phyloP scores from a whole-genome alignment of 2,797 vertebrate species.

The Botia almorhae region DNA sequence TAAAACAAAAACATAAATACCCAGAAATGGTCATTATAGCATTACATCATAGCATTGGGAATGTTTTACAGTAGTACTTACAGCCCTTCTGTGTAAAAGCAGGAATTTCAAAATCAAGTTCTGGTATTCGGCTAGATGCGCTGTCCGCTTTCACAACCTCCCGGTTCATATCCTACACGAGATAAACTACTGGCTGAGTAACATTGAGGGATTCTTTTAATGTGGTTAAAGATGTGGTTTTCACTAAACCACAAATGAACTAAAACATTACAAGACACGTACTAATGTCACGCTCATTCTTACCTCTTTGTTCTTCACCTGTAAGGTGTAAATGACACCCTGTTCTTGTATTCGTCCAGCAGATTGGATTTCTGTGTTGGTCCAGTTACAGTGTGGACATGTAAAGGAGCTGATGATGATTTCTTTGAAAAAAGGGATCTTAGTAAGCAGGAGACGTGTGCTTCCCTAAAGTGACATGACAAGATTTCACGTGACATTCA shows the following conservation, averaged over 20 bases:
- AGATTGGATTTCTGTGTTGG: slow-evolving; percentile 91
- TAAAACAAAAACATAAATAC: background rate
- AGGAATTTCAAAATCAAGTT: slow-evolving; percentile 95
- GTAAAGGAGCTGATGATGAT: slow-evolving; percentile 92
- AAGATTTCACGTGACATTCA: background rate
- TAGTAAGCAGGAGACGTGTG: slow-evolving; percentile 88
- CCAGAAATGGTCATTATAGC: background rate
- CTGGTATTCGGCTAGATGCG: slow-evolving; percentile 85
- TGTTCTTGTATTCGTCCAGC: slow-evolving; percentile 92
- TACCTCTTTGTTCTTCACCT: slow-evolving; percentile 77
- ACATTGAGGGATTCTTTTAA: background rate
- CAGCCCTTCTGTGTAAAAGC: slow-evolving; percentile 93
- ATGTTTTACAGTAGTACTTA: slow-evolving; percentile 60
- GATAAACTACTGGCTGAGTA: background rate
- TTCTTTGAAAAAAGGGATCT: slow-evolving; percentile 93
- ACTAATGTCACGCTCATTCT: background rate
- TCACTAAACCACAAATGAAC: too few relatives aligned
- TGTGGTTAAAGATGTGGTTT: background rate
- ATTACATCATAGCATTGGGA: background rate
- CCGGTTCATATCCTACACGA: slow-evolving; percentile 85
- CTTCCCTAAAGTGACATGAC: slow-evolving; percentile 73
- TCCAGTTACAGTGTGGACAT: slow-evolving; percentile 84
- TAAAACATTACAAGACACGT: too few relatives aligned
- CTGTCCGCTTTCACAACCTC: slow-evolving; percentile 92
- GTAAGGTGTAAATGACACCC: slow-evolving; percentile 82